Evolutionary conservation across 1,140 invertebrate species (phyloP).

Genomic region (Pemphigus obesinymphae): DNA sequence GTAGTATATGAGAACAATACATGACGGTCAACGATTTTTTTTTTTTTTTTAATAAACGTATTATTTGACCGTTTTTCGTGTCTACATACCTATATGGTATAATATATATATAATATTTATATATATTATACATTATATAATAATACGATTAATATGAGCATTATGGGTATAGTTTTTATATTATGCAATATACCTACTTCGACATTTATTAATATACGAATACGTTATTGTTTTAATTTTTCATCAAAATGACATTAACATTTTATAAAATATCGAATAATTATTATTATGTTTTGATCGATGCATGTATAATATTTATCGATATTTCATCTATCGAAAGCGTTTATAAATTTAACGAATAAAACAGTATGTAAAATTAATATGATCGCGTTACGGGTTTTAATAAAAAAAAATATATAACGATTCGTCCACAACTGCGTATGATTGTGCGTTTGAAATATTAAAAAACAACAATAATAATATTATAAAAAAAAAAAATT

Average conservation of each 20-base stretch:
- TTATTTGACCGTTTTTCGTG: neutral
- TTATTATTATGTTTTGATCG: neutral
- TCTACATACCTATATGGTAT: neutral
- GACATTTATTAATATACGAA: neutral
- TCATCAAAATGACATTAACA: neutral
- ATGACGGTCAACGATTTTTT: neutral
- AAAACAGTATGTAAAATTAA: neutral
- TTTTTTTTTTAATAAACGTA: no score
- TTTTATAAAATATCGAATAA: slow-evolving; percentile 1
- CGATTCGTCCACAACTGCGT: no score
- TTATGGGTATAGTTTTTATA: neutral
- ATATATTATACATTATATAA: neutral
- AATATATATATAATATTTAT: neutral
- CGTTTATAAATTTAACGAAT: neutral
- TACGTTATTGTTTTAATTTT: neutral
- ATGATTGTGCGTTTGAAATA: neutral
- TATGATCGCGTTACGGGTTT: neutral
- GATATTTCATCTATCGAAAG: neutral
- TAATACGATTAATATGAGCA: slow-evolving; percentile 23
- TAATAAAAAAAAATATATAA: neutral
- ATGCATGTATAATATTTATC: neutral
- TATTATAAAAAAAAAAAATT: no score
- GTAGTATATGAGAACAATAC: neutral
- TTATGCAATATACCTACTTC: neutral
- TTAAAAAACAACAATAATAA: no score